Base-by-base conservation (phyloP, 2,888 invertebrate species). In the Neoascia interrupta region DNA sequence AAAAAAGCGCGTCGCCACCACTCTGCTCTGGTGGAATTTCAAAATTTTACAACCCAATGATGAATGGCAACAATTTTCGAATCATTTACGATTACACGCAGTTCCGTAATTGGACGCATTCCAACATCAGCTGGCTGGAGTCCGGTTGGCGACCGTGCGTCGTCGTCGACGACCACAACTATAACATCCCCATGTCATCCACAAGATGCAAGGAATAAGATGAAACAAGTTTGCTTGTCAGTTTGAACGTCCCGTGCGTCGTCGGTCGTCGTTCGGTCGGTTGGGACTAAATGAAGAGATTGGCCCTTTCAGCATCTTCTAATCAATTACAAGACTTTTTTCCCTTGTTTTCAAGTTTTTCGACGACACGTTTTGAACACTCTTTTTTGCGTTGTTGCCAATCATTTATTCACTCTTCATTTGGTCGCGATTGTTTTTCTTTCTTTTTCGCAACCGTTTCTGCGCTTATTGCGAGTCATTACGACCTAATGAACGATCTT, bases 41-140 rank as follows among this genome's bases (percentile, higher is more conserved):
- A 72, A 76, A 72, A 70, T 68, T 72, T 79, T 79, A 72, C 66
- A 66, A 66, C 56, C 60, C 39, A 70, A 56, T 63, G 69, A 58
- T 70, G 60, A 64, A 76, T 72, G 72, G 54, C 66, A 66, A 79
- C 47, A 79, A 73, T 66, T 79, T 60, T 49, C 60, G 73, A 73
- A 66, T 72, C 79, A 79, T 79, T 79, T 79, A 73, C 72, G 66
- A 79, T 73, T 73, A 68, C 73, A 73, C 60, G 60, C 66, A 73
- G 66, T 66, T 79, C 60, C 51, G 72, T 79, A 66, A 79, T 79
- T 79, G 73, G 61, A 66, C 43, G 66, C 72, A 76, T 76, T 76
- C 72, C 53, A 60, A 58, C 72, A 66, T 70, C 70, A 61, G 56
- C 60, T 66, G 51, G 45, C 26, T 8, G 39, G 5, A 31, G 41